These are phyloP conservation scores for Stercorarius parasiticus DNA, from an alignment of 2,113 vertebrate genomes.

Conservation along the genomic window DNA sequence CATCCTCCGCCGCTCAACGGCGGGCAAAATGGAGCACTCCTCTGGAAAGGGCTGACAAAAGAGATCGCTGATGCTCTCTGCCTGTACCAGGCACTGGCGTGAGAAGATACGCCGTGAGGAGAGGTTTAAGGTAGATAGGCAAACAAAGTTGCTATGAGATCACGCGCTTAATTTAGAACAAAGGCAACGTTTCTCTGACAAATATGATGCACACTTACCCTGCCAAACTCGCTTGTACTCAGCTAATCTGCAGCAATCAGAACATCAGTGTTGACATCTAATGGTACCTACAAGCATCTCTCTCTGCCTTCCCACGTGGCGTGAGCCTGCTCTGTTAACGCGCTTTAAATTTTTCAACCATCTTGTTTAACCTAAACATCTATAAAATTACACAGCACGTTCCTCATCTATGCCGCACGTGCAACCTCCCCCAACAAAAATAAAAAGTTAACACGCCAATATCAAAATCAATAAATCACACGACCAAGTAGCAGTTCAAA, in stretches of 20 bases:
- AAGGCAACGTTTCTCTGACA: not conserved
- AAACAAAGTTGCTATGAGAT: conserved; percentile 29
- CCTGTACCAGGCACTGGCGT: not conserved
- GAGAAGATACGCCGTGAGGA: not conserved
- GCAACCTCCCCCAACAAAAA: conserved; percentile 32
- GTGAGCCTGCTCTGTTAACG: conserved; percentile 50
- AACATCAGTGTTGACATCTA: conserved; percentile 53
- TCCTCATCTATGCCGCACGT: conserved; percentile 32
- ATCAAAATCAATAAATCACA: conserved; percentile 83
- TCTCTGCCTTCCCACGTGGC: not conserved
- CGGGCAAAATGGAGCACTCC: not conserved
- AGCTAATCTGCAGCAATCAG: not conserved
- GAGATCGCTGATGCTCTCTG: not conserved
- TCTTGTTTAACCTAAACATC: conserved; percentile 68
- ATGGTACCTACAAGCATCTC: conserved; percentile 60
- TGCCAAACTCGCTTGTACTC: not conserved
- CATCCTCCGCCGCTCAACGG: not conserved
- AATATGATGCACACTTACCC: not conserved
- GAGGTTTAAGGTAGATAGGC: conserved; percentile 9
- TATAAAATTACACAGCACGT: conserved; percentile 34
- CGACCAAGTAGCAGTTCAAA: conserved; percentile 82
- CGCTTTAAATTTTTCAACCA: conserved; percentile 62
- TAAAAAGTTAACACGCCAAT: conserved; percentile 70
- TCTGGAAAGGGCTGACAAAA: not conserved
- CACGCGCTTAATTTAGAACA: conserved; percentile 6